phyloP scores from a whole-genome alignment of 2,113 vertebrate genomes.

The Sinosuthora webbiana region DNA sequence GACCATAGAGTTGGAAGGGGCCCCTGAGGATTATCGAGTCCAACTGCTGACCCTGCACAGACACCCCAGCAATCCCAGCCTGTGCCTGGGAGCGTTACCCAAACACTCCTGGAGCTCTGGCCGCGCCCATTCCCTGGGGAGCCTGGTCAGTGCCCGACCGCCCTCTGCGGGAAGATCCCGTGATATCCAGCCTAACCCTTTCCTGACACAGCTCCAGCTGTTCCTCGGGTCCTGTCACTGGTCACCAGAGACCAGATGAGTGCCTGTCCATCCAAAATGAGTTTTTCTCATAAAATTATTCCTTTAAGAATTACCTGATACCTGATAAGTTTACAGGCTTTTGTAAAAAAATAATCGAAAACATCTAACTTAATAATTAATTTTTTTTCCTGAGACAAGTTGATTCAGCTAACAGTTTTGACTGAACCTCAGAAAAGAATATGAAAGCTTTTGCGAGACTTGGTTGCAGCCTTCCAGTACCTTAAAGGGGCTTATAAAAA shows the following conservation, averaged over 20 bases:
- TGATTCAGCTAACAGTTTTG: background rate
- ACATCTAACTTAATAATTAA: accelerated
- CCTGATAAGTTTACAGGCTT: background rate
- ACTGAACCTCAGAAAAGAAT: background rate
- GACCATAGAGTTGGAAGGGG: accelerated
- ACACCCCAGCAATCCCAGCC: background rate
- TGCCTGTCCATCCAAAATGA: background rate
- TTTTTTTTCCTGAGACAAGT: background rate
- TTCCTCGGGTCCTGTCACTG: background rate
- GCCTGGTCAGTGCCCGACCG: too few relatives aligned
- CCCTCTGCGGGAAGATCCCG: background rate
- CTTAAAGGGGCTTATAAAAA: background rate
- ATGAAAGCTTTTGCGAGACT: background rate
- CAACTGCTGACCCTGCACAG: background rate
- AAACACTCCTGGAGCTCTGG: background rate
- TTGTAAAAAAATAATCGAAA: background rate
- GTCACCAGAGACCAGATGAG: background rate
- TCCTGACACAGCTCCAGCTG: background rate
- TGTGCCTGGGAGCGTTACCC: accelerated
- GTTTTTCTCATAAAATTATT: background rate
- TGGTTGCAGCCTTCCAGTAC: background rate
- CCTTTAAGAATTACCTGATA: background rate
- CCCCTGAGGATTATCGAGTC: accelerated
- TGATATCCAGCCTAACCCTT: background rate
- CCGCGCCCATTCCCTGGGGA: background rate